These are phyloP conservation scores for Corythoichthys intestinalis DNA, from an alignment of 2,113 vertebrate species.

Conservation along the genomic window DNA sequence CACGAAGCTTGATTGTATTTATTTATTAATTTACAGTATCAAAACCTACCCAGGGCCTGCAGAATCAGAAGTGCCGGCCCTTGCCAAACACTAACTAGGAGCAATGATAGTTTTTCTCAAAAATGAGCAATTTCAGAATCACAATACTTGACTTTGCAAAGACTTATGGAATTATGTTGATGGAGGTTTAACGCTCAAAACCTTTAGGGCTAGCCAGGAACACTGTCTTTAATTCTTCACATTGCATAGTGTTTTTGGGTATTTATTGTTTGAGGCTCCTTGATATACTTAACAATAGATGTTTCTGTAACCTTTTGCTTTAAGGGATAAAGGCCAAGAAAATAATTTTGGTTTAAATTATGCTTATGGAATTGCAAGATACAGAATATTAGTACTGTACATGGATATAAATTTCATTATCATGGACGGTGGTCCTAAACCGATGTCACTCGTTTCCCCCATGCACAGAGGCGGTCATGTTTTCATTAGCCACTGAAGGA, in stretches of 20 bases:
- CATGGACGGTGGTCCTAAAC: conserved; percentile 55
- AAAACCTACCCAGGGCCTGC: background rate
- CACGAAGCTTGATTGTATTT: background rate
- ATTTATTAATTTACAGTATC: background rate
- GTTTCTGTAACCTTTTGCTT: background rate
- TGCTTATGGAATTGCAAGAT: conserved; percentile 49
- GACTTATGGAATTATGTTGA: background rate
- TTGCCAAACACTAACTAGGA: background rate
- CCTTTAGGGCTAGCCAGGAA: background rate
- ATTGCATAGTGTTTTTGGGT: background rate
- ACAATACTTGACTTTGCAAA: background rate
- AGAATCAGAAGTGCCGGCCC: background rate
- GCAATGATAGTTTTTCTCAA: background rate
- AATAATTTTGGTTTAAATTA: conserved; percentile 59
- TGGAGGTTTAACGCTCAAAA: background rate
- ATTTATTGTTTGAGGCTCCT: background rate
- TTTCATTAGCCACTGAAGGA: conserved; percentile 51
- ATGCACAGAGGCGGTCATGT: conserved; percentile 51
- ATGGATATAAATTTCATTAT: conserved; percentile 43
- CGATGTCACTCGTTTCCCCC: conserved; percentile 47
- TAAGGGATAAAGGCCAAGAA: conserved; percentile 15
- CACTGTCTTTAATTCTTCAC: background rate
- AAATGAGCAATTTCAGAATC: background rate
- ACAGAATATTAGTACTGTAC: conserved; percentile 36
- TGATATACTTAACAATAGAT: background rate